Evolutionary conservation across 2,888 invertebrate species (phyloP), one percentile per base, ranked within the genome.

Genomic region (Prenolepis imparis): DNA sequence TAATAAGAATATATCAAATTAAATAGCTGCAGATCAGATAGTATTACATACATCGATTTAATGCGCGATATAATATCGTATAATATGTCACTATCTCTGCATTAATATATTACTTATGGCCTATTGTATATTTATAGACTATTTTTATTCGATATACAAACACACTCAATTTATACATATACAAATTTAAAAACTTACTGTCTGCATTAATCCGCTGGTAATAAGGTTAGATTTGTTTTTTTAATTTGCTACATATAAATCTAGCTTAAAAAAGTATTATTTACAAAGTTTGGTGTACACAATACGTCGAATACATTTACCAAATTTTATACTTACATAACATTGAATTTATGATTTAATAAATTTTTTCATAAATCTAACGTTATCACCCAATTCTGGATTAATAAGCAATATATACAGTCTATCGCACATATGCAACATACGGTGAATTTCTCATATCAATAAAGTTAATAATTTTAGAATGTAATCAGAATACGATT

Each of bases 401-500:
- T 67, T 28, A 77, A 73, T 59, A 57, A 72, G 21, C 44, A 28
- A 80, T 21, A 36, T 61, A 61, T 0, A 36, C 44, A 11, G 11
- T 44, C 21, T 36, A 24, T 74, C 59, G 12, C 32, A 24, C 39
- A 72, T 59, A 24, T 72, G 55, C 21, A 72, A 52, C 36, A 36
- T 48, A 24, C 9, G 28, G 5, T 41, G 1, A 44, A 68, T n/a
- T 70, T 85, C 61, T 64, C 77, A 48, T 82, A 48, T 81, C 52
- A 57, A 87, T 28, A 64, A 73, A 84, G 80, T 63, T 73, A 75
- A 44, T 59, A 52, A 61, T 48, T n/a, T 81, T 70, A 81, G 18
- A 80, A 24, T 78, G 32, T 55, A 63, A 78, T 59, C 15, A 21
- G 63, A 21, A 48, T 21, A 21, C 41, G 18, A 41, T 72, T 70